phyloP scores from a whole-genome alignment of 2,113 vertebrate genomes.

The Sebastes schlegelii region DNA sequence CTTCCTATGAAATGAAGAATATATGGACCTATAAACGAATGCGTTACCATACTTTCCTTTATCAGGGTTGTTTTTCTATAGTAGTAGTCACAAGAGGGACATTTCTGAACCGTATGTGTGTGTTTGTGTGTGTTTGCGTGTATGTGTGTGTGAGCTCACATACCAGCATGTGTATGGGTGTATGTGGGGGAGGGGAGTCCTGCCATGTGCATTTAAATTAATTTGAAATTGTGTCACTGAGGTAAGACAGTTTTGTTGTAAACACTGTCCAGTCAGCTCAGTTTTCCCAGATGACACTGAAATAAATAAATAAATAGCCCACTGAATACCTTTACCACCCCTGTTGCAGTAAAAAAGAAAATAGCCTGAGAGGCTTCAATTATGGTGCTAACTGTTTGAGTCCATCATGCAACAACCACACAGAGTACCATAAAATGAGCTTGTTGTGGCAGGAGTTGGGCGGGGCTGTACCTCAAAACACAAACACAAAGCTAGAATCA shows the following conservation, averaged over 20 bases:
- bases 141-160: slow-evolving; percentile 52
- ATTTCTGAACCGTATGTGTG: slow-evolving; percentile 32
- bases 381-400: slow-evolving; percentile 79
- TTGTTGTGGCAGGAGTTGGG: slow-evolving; percentile 61
- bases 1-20: background rate
- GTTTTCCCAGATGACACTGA: slow-evolving; percentile 49
- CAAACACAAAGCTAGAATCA: slow-evolving; percentile 74
- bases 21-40: slow-evolving; percentile 24
- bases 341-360: slow-evolving; percentile 44
- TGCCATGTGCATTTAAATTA: slow-evolving; percentile 55
- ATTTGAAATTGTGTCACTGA: slow-evolving; percentile 65
- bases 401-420: slow-evolving; percentile 58
- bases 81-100: slow-evolving; percentile 42
- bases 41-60: slow-evolving; percentile 31
- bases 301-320: slow-evolving; percentile 20
- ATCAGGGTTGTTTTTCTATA: slow-evolving; percentile 64
- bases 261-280: slow-evolving; percentile 57
- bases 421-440: slow-evolving; percentile 59
- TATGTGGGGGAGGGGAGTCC: slow-evolving; percentile 33
- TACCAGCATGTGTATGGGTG: slow-evolving; percentile 60
- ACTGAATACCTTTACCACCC: slow-evolving; percentile 50
- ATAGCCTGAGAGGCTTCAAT: slow-evolving; percentile 52
- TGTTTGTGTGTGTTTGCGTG: slow-evolving; percentile 35
- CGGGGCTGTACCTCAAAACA: slow-evolving; percentile 77
- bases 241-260: slow-evolving; percentile 67